Conservation (phyloP, 1,140 invertebrate species). For the Brachionus calyciflorus region DNA sequence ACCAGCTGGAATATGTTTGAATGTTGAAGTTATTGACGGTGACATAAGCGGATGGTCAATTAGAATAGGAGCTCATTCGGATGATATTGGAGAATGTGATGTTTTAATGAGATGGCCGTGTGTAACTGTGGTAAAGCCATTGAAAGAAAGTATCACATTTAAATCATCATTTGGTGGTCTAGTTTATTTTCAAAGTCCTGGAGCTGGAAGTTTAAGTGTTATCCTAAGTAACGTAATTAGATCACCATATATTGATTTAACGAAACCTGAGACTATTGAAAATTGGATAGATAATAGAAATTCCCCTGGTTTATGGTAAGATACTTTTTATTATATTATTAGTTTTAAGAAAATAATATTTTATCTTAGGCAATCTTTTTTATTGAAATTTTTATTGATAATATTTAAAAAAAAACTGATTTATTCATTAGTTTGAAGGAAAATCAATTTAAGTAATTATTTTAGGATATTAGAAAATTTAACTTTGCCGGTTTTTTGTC, state of each 20-base stretch:
- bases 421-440: too few relatives aligned
- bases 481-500: too few relatives aligned
- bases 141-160: not conserved
- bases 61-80: constrained; percentile 37
- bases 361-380: too few relatives aligned
- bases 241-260: constrained; percentile 36
- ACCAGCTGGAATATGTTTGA: not conserved
- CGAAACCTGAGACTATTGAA: not conserved
- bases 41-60: not conserved
- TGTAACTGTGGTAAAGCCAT: not conserved
- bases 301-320: constrained; percentile 48
- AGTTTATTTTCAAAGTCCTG: constrained; percentile 14
- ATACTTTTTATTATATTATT: not conserved
- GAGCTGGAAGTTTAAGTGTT: not conserved
- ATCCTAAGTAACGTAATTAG: constrained; percentile 6
- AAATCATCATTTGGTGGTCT: constrained; percentile 28
- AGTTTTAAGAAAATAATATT: not conserved
- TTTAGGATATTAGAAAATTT: too few relatives aligned
- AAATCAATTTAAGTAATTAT: too few relatives aligned
- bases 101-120: constrained; percentile 7
- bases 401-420: too few relatives aligned
- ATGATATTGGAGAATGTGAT: constrained; percentile 17
- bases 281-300: constrained; percentile 30
- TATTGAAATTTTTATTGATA: too few relatives aligned
- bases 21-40: not conserved